Evolutionary conservation across 2,113 vertebrate species (phyloP), one percentile per base, ranked within the genome.

Genomic region (Aegotheles bennettii): DNA sequence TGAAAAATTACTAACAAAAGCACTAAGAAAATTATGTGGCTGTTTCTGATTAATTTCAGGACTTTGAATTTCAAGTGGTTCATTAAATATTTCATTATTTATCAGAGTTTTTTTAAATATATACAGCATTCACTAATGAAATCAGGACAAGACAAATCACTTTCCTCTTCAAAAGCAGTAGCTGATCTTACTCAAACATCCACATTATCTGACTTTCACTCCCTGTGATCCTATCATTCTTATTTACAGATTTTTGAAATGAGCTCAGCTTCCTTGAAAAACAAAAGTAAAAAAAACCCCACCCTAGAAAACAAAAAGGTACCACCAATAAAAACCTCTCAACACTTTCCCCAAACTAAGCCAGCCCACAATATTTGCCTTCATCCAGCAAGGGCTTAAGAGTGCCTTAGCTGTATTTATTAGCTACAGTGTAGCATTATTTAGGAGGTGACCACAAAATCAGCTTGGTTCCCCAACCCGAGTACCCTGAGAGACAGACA

Each of bases 11-110:
- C 3, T 16, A 74, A 74, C 28, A 57, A 57, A 84, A 79, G 36
- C 33, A 53, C 31, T 57, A 65, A 42, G 11, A 74, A 85, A 94
- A 67, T 68, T 26, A 80, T 9, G 26, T 15, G 11, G 2, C 48
- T 84, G 36, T 48, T 95, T 75, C 42, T 40, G 33, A 64, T 81
- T 80, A n/a, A 73, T 90, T 88, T 84, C 43, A 67, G 15, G 13
- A 89, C 73, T 77, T 92, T 6, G 3, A 51, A 60, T 84, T 94
- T 93, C 28, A 77, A 35, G 38, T 36, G 3, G 7, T 74, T 64
- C 64, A 54, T 78, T 48, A 94, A 96, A 90, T 84, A 87, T 70
- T 93, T 84, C 33, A 51, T 90, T 67, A 81, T 84, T 88, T 93
- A 64, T 90, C 76, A 45, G 56, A 53, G 13, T 3, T 61, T 70